Percentiles rank a stretch among this genome's conserved stretches.
Evolutionary conservation across 2,797 vertebrate species (phyloP).

Genomic region (Diglossa cyanea): DNA sequence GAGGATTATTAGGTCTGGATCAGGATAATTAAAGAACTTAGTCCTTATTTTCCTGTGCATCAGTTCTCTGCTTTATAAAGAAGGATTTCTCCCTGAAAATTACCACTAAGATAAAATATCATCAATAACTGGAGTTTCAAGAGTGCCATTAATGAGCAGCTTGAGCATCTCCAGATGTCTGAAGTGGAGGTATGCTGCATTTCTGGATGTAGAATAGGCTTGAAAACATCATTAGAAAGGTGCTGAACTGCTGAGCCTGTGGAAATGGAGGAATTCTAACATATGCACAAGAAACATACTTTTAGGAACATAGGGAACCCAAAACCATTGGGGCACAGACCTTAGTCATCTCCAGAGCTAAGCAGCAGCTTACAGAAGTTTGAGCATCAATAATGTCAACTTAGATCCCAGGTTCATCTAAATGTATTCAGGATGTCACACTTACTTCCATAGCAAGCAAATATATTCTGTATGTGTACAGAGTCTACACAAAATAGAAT

Average conservation of each 20-base stretch:
- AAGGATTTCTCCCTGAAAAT: neutral
- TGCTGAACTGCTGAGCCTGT: neutral
- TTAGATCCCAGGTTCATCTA: neutral
- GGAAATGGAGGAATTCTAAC: neutral
- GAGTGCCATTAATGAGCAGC: neutral
- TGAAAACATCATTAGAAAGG: neutral
- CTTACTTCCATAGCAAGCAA: neutral
- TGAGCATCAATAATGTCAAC: neutral
- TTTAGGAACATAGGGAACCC: neutral
- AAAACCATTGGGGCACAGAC: neutral
- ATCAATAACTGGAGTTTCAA: neutral
- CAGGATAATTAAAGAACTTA: neutral
- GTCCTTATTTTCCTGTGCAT: neutral
- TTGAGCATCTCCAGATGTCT: neutral
- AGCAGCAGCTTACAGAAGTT: neutral
- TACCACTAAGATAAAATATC: neutral
- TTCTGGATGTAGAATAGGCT: neutral
- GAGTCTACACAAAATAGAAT: neutral
- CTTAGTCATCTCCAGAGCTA: neutral
- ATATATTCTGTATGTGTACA: neutral
- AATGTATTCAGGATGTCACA: neutral
- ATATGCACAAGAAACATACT: neutral
- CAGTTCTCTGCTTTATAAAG: neutral
- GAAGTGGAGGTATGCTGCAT: neutral
- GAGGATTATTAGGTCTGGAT: neutral